Percentiles rank a stretch among this genome's conserved stretches.
These are phyloP conservation scores for Scaptomyza graminum DNA, from an alignment of 1,140 invertebrate species.

Conservation along the genomic window DNA sequence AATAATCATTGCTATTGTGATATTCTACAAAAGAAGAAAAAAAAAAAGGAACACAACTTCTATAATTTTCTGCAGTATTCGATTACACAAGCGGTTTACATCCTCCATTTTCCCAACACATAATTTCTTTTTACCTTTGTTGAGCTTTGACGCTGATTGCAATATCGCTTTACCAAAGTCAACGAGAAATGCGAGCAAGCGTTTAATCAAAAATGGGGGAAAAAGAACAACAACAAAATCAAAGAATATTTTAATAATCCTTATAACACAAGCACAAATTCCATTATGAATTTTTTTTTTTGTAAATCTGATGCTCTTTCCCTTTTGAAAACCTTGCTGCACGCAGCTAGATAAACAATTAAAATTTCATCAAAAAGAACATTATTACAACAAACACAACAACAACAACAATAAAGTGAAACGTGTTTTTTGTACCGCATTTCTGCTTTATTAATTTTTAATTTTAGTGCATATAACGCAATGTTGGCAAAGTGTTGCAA, in stretches of 20 bases:
- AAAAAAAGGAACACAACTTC: not conserved
- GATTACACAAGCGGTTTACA: not conserved
- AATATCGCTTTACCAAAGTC: not conserved
- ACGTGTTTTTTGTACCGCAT: constrained; percentile 15
- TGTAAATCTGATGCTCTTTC: no score
- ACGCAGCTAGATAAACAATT: constrained; percentile 56
- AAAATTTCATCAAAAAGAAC: constrained; percentile 61
- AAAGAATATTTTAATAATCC: constrained; percentile 8
- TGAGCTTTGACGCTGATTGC: not conserved
- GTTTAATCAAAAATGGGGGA: not conserved
- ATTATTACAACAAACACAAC: constrained; percentile 14
- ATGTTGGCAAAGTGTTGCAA: constrained; percentile 34
- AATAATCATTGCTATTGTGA: no score
- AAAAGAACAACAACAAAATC: not conserved
- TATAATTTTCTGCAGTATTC: not conserved
- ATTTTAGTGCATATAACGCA: constrained; percentile 63
- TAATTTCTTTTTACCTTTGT: not conserved
- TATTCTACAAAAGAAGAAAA: no score
- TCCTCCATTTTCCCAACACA: not conserved
- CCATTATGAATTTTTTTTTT: constrained; percentile 13
- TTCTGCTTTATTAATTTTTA: constrained; percentile 64
- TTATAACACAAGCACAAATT: constrained; percentile 10
- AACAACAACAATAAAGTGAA: not conserved
- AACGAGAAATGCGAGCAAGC: not conserved
- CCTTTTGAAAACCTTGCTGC: not conserved